A percentile compares a stretch with the other conserved stretches of the same genome.
phyloP scores from a whole-genome alignment of 2,113 vertebrate genomes.

The Chaetura pelagica region DNA sequence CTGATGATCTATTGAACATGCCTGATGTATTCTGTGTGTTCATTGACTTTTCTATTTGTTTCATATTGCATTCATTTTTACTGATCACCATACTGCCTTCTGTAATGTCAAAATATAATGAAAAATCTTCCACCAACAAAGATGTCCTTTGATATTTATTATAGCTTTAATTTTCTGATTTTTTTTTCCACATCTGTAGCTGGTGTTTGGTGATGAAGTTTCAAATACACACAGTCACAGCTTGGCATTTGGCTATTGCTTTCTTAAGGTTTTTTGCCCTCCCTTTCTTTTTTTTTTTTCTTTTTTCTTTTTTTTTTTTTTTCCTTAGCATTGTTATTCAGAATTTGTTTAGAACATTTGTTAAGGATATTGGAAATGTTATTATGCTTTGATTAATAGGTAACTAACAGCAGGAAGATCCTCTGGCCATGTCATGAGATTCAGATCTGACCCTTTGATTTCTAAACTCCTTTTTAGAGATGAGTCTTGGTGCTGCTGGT shows the following conservation, averaged over 20 bases:
- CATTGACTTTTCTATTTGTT: slow-evolving; percentile 70
- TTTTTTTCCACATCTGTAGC: not conserved
- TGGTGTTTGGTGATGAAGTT: slow-evolving; percentile 9
- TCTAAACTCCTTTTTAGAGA: too few species aligned
- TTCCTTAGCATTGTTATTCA: not conserved
- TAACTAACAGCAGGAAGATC: too few species aligned
- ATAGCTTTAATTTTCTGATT: not conserved
- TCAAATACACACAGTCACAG: not conserved
- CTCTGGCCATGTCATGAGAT: too few species aligned
- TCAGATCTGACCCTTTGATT: too few species aligned
- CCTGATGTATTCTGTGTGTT: slow-evolving; percentile 40
- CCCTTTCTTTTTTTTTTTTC: not conserved
- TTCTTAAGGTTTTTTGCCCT: not conserved
- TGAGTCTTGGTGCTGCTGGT: too few species aligned
- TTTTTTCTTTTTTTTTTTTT: not conserved
- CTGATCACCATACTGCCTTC: slow-evolving; percentile 35
- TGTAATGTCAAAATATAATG: slow-evolving; percentile 50
- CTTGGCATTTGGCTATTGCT: not conserved
- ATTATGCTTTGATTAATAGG: not conserved
- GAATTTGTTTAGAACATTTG: not conserved
- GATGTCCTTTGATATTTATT: slow-evolving; percentile 32
- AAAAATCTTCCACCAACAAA: slow-evolving; percentile 37
- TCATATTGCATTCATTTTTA: slow-evolving; percentile 64
- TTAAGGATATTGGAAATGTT: not conserved
- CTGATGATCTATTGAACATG: slow-evolving; percentile 55